phyloP scores from a whole-genome alignment of 2,888 invertebrate species.

The Aphidoletes aphidimyza region DNA sequence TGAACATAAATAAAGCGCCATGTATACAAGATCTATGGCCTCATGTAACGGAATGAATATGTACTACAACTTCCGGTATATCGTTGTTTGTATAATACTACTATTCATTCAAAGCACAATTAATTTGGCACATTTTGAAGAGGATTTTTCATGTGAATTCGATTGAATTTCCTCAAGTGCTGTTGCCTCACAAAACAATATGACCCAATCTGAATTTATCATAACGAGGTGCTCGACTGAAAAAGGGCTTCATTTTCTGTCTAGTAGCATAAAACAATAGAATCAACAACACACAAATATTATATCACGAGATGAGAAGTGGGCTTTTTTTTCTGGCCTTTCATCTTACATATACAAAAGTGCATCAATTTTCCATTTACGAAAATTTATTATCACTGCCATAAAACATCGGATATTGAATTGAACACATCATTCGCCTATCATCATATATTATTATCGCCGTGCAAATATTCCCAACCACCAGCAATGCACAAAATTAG shows the following conservation, averaged over 20 bases:
- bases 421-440: neutral
- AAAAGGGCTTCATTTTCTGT: neutral
- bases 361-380: no score
- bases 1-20: neutral
- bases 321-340: no score
- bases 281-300: no score
- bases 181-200: neutral
- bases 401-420: no score
- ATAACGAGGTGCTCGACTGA: neutral
- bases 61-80: neutral
- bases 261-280: no score
- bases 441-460: neutral
- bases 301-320: no score
- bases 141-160: neutral
- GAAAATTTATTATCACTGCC: no score
- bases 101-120: slow-evolving; percentile 13
- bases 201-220: neutral
- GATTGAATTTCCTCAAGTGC: neutral
- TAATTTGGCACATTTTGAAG: neutral
- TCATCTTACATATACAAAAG: no score
- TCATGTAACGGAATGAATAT: neutral
- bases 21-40: neutral
- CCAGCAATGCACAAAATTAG: neutral
- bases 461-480: no score
- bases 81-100: slow-evolving; percentile 4